A percentile compares a stretch with the other conserved stretches of the same genome.
phyloP scores from a whole-genome alignment of 1,140 invertebrate genomes.

The Rhagoletis zephyria region DNA sequence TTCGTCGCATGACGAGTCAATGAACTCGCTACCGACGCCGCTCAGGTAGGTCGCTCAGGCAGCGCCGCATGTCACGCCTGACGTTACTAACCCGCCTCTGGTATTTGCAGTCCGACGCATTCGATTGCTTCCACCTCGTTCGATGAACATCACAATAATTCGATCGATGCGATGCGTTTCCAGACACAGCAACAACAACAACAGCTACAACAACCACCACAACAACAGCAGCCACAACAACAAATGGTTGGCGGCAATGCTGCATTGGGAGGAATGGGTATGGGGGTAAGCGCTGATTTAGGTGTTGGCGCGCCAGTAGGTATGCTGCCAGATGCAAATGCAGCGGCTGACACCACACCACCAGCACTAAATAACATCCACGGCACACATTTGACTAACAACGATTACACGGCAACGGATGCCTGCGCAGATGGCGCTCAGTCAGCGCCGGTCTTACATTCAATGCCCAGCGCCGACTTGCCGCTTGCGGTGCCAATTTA shows the following conservation, averaged over 20 bases:
- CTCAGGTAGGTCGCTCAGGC: constrained; percentile 65
- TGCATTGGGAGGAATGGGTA: not conserved
- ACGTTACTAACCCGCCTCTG: constrained; percentile 53
- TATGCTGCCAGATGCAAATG: not conserved
- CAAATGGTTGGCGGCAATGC: constrained; percentile 37
- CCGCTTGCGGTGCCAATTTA: not conserved
- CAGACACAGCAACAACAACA: constrained; percentile 56
- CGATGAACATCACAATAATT: constrained; percentile 70
- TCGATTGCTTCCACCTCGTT: constrained; percentile 70
- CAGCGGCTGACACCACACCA: not conserved
- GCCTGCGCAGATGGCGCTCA: constrained; percentile 19
- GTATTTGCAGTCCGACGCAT: constrained; percentile 67
- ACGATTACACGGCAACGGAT: not conserved
- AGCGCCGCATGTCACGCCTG: constrained; percentile 49
- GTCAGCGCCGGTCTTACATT: not conserved
- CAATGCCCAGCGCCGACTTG: not conserved
- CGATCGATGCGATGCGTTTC: constrained; percentile 67
- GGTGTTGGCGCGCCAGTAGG: not conserved
- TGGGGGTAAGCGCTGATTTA: not conserved
- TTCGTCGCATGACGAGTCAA: constrained; percentile 74
- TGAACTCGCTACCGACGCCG: constrained; percentile 71
- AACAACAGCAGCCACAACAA: not conserved
- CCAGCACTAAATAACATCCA: not conserved
- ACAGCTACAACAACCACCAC: too few relatives aligned
- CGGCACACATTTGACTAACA: not conserved